These are phyloP conservation scores for Hydrophis major DNA, from an alignment of 2,797 vertebrate species.

Conservation along the genomic window DNA sequence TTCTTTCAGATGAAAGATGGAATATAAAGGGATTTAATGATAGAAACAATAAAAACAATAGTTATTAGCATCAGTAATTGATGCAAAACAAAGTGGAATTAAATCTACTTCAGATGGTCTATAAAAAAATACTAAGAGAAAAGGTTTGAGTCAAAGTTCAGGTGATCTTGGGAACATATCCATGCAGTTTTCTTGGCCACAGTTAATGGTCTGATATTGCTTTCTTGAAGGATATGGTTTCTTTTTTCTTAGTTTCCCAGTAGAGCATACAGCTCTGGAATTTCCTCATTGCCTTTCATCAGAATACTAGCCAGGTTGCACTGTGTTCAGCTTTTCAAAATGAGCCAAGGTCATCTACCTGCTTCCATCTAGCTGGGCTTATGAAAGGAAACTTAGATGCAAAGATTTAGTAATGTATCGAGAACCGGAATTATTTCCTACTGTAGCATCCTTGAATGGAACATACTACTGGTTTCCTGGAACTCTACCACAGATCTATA, in stretches of 20 bases:
- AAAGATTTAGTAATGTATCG: background rate
- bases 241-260: background rate
- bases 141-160: background rate
- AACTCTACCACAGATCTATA: slow-evolving; percentile 9
- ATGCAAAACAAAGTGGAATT: background rate
- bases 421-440: background rate
- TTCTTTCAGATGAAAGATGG: background rate
- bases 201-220: background rate
- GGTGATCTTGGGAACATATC: background rate
- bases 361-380: background rate
- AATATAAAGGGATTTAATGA: background rate
- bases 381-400: background rate
- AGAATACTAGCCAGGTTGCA: background rate
- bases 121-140: background rate
- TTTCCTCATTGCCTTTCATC: background rate
- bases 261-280: background rate
- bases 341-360: background rate
- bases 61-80: background rate
- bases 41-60: too few species aligned
- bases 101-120: background rate
- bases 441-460: slow-evolving; percentile 10
- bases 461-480: slow-evolving; percentile 12
- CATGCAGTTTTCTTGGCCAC: background rate
- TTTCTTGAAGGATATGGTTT: background rate
- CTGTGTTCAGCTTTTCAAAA: background rate